phyloP scores from a whole-genome alignment of 2,888 invertebrate genomes.

The Odontomyia ornata region DNA sequence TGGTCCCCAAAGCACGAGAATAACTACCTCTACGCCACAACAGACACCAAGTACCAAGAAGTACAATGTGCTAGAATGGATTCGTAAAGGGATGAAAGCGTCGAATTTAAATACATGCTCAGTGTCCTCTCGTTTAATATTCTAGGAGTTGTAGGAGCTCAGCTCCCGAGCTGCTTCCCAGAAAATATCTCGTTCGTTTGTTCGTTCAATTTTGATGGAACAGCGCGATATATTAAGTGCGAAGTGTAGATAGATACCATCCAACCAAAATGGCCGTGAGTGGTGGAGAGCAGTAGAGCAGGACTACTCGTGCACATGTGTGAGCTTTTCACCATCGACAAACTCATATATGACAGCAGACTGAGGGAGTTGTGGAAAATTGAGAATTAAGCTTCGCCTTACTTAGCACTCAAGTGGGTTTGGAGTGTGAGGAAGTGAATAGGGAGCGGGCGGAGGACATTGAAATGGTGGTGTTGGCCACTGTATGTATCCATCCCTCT shows the following conservation, averaged over 20 bases:
- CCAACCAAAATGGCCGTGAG: neutral
- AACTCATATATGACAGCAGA: neutral
- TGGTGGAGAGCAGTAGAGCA: neutral
- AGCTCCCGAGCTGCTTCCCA: neutral
- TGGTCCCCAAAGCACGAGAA: too few relatives aligned
- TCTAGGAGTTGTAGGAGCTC: too few relatives aligned
- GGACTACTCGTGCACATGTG: neutral
- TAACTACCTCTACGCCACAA: too few relatives aligned
- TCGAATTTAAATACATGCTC: conserved; percentile 46
- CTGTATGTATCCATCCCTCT: neutral
- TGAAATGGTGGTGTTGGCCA: neutral
- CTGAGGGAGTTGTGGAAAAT: neutral
- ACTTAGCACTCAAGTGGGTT: neutral
- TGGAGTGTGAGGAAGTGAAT: neutral
- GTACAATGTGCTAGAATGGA: conserved; percentile 4
- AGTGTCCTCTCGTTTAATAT: conserved; percentile 19
- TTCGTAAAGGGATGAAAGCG: conserved; percentile 41
- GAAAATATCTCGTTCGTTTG: neutral
- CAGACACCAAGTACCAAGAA: neutral
- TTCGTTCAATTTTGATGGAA: conserved; percentile 28
- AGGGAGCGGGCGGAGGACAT: neutral
- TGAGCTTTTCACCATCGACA: conserved; percentile 9
- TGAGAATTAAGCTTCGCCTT: conserved; percentile 26
- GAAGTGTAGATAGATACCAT: conserved; percentile 11
- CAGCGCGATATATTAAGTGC: conserved; percentile 19